Evolutionary conservation across 2,888 invertebrate genomes (phyloP), one percentile per base, ranked within the genome.

Genomic region (Synergus umbraculus): DNA sequence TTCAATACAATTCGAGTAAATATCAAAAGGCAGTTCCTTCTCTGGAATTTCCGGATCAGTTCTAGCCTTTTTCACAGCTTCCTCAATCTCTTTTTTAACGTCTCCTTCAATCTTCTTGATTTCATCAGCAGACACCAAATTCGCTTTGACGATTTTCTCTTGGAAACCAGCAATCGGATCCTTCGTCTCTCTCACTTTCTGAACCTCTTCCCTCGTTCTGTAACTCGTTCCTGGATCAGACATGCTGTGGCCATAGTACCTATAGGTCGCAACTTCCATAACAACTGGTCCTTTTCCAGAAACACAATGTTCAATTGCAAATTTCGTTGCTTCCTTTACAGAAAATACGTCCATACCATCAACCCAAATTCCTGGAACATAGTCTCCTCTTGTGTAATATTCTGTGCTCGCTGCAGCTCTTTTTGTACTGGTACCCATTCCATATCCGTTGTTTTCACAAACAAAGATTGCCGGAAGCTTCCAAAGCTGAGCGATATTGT

Each of bases 171-270:
- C 97, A 87, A 99, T 98, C 18, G 99, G 99, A 93, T 99, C 99
- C 80, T 98, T 94, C 29, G 97, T 98, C 93, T 98, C 97, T 43
- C 99, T 95, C 4, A 99, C 98, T 93, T 98, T 98, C 93, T 99
- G 98, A 82, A 98, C 95, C 93, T 99, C 99, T 89, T 99, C 99
- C 79, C 99, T 95, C 0, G 98, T 97, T 83, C 97, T 94, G 92
- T 97, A 99, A 91, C 98, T 98, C 0, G 98, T 99, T 80, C 99
- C 99, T 5, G 99, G 99, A 94, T 99, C 99, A 37, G 98, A 98
- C 99, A 99, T 99, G 84, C 98, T 98, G 94, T 99, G 99, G 0
- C 99, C 99, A 82, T 96, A 96, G 93, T 99, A 99, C 85, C 99
- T 95, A 93, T 99, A 99, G 0, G 99, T 99, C 85, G 96, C 96